Conservation (phyloP, 2,797 vertebrate genomes). For the Carapus acus region DNA sequence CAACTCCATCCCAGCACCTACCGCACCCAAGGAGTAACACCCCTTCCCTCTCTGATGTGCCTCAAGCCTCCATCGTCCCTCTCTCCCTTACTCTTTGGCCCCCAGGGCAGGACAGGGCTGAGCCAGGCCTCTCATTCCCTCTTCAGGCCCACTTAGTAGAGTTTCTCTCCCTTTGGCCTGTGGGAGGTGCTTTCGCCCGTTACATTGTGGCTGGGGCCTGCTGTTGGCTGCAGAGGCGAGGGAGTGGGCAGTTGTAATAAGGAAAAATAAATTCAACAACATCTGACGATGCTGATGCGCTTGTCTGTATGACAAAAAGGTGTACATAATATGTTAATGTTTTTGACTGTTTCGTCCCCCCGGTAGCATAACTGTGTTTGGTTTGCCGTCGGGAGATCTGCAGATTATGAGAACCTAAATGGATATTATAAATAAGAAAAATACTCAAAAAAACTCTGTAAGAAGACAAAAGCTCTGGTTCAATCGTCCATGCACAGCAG, state of each 20-base stretch:
- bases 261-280: constrained; percentile 78
- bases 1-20: constrained; percentile 64
- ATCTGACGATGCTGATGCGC: constrained; percentile 85
- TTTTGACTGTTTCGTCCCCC: constrained; percentile 92
- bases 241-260: constrained; percentile 90
- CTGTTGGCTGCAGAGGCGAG: constrained; percentile 93
- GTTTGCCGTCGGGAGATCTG: constrained; percentile 87
- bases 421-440: constrained; percentile 72
- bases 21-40: constrained; percentile 94
- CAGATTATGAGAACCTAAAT: constrained; percentile 78
- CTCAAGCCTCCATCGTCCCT: constrained; percentile 66
- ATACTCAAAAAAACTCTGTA: constrained; percentile 64
- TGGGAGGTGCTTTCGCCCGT: constrained; percentile 88
- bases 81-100: constrained; percentile 41
- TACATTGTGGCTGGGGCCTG: constrained; percentile 82
- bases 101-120: constrained; percentile 63
- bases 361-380: constrained; percentile 85
- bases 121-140: constrained; percentile 87
- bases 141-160: constrained; percentile 72
- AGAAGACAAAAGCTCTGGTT: constrained; percentile 80
- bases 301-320: constrained; percentile 93
- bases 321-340: constrained; percentile 99
- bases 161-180: constrained; percentile 66
- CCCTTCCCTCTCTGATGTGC: constrained; percentile 70
- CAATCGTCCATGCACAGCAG: constrained; percentile 88